Evolutionary conservation across 2,888 invertebrate genomes (phyloP), one percentile per base, ranked within the genome.

Genomic region (Hypomecis punctinalis): DNA sequence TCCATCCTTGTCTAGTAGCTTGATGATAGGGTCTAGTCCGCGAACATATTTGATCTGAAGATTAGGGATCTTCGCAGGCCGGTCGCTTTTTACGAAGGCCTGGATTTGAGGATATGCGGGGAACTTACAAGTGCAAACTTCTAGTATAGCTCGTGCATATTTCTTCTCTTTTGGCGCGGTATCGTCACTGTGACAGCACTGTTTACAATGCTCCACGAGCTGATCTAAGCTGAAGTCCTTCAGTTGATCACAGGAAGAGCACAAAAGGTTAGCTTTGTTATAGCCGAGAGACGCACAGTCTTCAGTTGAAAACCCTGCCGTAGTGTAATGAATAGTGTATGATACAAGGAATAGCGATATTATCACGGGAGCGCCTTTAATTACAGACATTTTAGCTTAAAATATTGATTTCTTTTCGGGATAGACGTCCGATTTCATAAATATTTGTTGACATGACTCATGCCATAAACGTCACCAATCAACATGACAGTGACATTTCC

Each of bases 41-140:
- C 99, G 95, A 0, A 98, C 96, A 82, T 99, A 99, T 81, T 97
- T 97, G 52, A 99, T 97, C 85, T 96, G 95, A 62, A 99, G 94
- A 85, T 98, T 98, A 40, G 98, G 97, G 84, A 98, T 99, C 86
- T 98, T 97, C 3, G 95, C 94, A 6, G 98, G 98, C 76, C 96
- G 94, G 72, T 98, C 97, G 86, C 99, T 97, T 86, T 98, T 99
- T 56, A 99, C 97, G 85, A 99, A 99, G 13, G 99, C 99, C 94
- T 99, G 98, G 77, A 99, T 98, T 94, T 99, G 99, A 46, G 99
- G 99, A 94, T 98, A 99, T 6, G 98, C 97, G 65, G 98, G 98
- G 93, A 99, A 98, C 94, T 99, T 99, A 90, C 99, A 99, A 56
- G 98, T 98, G 84, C 99, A 99, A 6, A 99, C 98, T 94, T 99